Base-by-base conservation (phyloP, 23 tunicate genomes). In the Botrylloides violaceus region DNA sequence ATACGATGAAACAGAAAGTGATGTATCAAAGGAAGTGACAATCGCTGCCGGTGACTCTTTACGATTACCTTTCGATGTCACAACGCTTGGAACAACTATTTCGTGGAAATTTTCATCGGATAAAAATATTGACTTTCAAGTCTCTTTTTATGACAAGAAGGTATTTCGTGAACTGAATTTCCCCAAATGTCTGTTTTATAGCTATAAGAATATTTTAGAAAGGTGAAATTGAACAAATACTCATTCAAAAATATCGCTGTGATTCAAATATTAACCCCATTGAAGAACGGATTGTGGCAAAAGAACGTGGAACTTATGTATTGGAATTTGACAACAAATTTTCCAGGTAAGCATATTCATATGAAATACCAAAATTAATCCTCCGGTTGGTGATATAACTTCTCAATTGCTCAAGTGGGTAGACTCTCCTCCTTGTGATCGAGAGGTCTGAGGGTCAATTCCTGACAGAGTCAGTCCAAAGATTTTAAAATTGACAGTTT, bases 331-430 rank as follows among this genome's bases (percentile, higher is more conserved):
- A 87, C 36, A 87, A 87, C 53, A 87, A 71, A 3, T 87, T 48
- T 62, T 87, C 95, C 31, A 87, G 81, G 95, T 87, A 21, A 22
- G n/a, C n/a, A n/a, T n/a, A n/a, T n/a, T n/a, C n/a, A n/a, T n/a
- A n/a, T n/a, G n/a, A n/a, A n/a, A n/a, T n/a, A n/a, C n/a, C n/a
- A n/a, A n/a, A n/a, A n/a, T n/a, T n/a, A n/a, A n/a, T n/a, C n/a
- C n/a, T n/a, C n/a, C n/a, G n/a, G n/a, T n/a, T n/a, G n/a, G n/a
- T n/a, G n/a, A n/a, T n/a, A n/a, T n/a, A n/a, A n/a, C n/a, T n/a
- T n/a, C n/a, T n/a, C n/a, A n/a, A n/a, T n/a, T n/a, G n/a, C n/a
- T n/a, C n/a, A n/a, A n/a, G n/a, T n/a, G n/a, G n/a, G n/a, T n/a
- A n/a, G n/a, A n/a, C n/a, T n/a, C n/a, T n/a, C n/a, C n/a, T n/a